These are phyloP conservation scores for Macroramphosus scolopax DNA, from an alignment of 2,797 vertebrate genomes.

Conservation along the genomic window DNA sequence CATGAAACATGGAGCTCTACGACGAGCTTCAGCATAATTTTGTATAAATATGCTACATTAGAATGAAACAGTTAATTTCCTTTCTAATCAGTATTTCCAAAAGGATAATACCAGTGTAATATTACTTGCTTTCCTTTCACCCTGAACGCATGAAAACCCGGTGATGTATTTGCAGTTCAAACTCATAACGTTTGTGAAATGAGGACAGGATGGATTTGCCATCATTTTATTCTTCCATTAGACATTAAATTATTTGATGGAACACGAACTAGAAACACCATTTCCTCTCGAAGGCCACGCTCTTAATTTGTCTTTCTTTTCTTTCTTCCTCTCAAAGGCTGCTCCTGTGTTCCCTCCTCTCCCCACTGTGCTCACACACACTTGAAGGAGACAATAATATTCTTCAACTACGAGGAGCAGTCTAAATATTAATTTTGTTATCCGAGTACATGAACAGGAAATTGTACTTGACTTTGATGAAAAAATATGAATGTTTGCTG, in stretches of 20 bases:
- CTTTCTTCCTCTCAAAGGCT: conserved; percentile 4
- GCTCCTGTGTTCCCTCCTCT: background rate
- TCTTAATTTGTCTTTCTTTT: too few relatives aligned
- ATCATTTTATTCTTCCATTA: conserved; percentile 24
- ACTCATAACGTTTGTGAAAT: conserved; percentile 31
- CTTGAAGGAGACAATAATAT: too few relatives aligned
- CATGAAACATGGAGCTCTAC: too few relatives aligned
- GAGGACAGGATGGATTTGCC: conserved; percentile 24
- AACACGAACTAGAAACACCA: conserved; percentile 11
- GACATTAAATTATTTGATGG: conserved; percentile 38
- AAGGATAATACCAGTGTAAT: conserved; percentile 21
- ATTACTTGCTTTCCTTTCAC: conserved; percentile 19
- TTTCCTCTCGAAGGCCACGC: conserved; percentile 11
- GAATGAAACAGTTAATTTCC: conserved; percentile 11
- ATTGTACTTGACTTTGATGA: background rate
- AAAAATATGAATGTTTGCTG: background rate
- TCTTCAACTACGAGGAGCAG: too few relatives aligned
- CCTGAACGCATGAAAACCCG: conserved; percentile 20
- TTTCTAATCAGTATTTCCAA: conserved; percentile 6
- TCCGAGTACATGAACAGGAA: too few relatives aligned
- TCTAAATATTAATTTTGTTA: too few relatives aligned
- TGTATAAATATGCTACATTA: conserved; percentile 2
- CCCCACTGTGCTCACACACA: too few relatives aligned
- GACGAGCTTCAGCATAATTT: too few relatives aligned
- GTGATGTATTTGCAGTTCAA: conserved; percentile 25